These are phyloP conservation scores for Phymanthus crucifer DNA, from an alignment of 92 coral and sea anemone genomes.

Conservation along the genomic window DNA sequence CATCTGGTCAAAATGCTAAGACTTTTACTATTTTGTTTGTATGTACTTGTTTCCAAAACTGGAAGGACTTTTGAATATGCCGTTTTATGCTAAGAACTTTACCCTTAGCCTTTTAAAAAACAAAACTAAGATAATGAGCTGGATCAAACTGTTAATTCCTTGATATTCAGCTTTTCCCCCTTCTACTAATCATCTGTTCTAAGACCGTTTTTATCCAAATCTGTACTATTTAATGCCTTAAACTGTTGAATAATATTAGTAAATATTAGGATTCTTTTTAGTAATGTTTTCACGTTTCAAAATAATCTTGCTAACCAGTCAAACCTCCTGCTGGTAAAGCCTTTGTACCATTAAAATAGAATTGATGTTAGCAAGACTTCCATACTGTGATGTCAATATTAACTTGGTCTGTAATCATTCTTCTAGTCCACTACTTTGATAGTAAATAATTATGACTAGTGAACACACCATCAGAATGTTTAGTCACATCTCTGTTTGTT, in stretches of 20 bases:
- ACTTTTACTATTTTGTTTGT: neutral
- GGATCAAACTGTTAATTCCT: neutral
- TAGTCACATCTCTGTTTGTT: neutral
- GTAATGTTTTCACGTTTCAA: neutral
- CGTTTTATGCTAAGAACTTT: neutral
- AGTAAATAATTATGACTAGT: neutral
- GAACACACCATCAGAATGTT: neutral
- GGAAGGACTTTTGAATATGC: neutral
- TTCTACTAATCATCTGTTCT: neutral
- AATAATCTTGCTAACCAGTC: neutral
- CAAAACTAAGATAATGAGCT: neutral
- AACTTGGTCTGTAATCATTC: neutral
- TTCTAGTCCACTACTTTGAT: neutral
- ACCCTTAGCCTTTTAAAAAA: neutral
- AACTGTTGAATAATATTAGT: neutral
- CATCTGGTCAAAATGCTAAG: slow-evolving; percentile 21
- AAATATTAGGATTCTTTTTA: neutral
- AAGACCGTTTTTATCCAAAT: neutral
- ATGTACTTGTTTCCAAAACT: neutral
- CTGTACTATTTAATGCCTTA: neutral
- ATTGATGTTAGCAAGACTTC: slow-evolving; percentile 18
- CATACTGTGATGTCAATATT: slow-evolving; percentile 23
- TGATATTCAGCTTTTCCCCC: neutral
- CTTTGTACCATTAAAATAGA: slow-evolving; percentile 29
- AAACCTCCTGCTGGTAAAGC: slow-evolving; percentile 36